Evolutionary conservation across 2,888 invertebrate genomes (phyloP).

Genomic region (Kryphioiulus occultus): DNA sequence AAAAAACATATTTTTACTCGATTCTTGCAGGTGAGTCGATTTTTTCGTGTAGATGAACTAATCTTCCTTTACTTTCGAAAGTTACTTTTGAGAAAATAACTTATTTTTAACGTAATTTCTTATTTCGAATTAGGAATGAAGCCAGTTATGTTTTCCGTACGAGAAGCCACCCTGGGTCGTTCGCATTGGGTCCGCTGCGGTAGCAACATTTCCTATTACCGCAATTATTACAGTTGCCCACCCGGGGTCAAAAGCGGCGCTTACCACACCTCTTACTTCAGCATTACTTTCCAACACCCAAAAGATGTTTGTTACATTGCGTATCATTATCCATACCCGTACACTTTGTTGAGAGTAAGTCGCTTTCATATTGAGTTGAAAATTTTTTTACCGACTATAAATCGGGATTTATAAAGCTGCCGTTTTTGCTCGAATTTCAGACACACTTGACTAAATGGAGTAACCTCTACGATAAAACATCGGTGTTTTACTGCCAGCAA

Average conservation of each 20-base stretch:
- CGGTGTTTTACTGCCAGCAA: conserved; percentile 72
- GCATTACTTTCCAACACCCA: conserved; percentile 75
- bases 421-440: conserved; percentile 60
- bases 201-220: conserved; percentile 81
- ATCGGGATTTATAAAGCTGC: neutral
- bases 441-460: conserved; percentile 72
- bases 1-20: no score
- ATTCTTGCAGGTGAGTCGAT: no score
- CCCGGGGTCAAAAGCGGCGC: conserved; percentile 61
- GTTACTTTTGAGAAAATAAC: conserved; percentile 47
- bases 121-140: conserved; percentile 73
- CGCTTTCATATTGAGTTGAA: conserved; percentile 42
- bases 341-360: conserved; percentile 75
- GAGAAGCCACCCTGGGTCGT: conserved; percentile 68
- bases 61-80: no score
- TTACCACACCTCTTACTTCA: conserved; percentile 81
- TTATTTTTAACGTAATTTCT: no score
- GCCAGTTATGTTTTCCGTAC: conserved; percentile 84
- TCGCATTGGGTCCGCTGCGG: conserved; percentile 75
- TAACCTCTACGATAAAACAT: conserved; percentile 63
- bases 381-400: neutral
- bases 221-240: conserved; percentile 69
- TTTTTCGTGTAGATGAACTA: no score
- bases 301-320: conserved; percentile 84
- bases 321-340: conserved; percentile 87